phyloP scores from a whole-genome alignment of 2,888 invertebrate genomes.

The Portevinia maculata region DNA sequence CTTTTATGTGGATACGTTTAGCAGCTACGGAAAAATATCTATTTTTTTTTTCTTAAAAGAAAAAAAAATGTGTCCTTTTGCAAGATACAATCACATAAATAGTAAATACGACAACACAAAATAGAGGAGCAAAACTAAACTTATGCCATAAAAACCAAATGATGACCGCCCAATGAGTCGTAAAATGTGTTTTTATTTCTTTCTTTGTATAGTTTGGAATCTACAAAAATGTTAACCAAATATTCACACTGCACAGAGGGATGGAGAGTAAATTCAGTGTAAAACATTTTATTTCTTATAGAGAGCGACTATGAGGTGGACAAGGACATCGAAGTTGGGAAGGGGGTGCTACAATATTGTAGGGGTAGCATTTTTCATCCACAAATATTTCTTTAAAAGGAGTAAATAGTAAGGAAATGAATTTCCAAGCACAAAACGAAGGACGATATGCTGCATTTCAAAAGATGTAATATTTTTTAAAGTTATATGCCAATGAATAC shows the following conservation, averaged over 20 bases:
- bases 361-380: background rate
- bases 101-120: constrained; percentile 30
- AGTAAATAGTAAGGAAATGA: constrained; percentile 11
- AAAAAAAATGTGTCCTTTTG: constrained; percentile 55
- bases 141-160: constrained; percentile 67
- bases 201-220: constrained; percentile 50
- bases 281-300: constrained; percentile 61
- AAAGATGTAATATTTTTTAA: background rate
- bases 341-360: constrained; percentile 11
- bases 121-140: constrained; percentile 43
- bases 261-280: constrained; percentile 51
- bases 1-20: constrained; percentile 51
- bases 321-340: background rate
- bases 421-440: constrained; percentile 7
- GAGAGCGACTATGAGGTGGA: background rate
- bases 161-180: constrained; percentile 73
- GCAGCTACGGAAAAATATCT: constrained; percentile 29
- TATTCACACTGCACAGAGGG: constrained; percentile 56
- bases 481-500: no score
- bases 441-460: constrained; percentile 22
- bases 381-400: background rate
- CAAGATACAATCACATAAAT: constrained; percentile 62
- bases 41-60: background rate
- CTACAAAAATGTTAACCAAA: constrained; percentile 58
- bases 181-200: constrained; percentile 69